Percentiles rank a stretch among this genome's conserved stretches.
These are phyloP conservation scores for Oryzias curvinotus DNA, from an alignment of 2,113 vertebrate genomes.

Conservation along the genomic window DNA sequence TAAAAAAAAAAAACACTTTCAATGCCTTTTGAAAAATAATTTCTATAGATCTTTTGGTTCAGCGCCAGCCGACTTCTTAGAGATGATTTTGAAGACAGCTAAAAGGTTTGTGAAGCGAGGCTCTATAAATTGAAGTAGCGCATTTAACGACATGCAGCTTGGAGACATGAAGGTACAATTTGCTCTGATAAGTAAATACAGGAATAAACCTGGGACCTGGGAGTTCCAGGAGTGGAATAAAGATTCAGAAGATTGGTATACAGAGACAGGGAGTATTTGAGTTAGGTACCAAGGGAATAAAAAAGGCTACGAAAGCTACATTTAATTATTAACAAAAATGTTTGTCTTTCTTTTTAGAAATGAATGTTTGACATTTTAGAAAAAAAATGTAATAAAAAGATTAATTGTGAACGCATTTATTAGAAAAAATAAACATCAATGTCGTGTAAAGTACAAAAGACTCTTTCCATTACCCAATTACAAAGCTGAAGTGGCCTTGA, in stretches of 20 bases:
- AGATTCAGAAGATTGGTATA: background rate
- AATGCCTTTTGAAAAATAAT: slow-evolving; percentile 35
- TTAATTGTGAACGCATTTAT: background rate
- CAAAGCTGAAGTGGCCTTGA: slow-evolving; percentile 3
- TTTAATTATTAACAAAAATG: too few relatives aligned
- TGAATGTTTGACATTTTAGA: background rate
- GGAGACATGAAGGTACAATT: slow-evolving; percentile 22
- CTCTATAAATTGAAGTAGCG: slow-evolving; percentile 54
- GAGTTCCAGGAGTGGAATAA: background rate
- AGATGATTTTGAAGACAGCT: slow-evolving; percentile 44
- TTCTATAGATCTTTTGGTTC: slow-evolving; percentile 24
- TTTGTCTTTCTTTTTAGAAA: too few relatives aligned
- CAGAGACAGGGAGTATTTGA: background rate
- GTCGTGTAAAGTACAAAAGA: background rate
- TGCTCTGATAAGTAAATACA: slow-evolving; percentile 41
- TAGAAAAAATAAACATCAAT: background rate
- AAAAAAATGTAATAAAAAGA: background rate
- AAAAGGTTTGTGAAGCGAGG: slow-evolving; percentile 38
- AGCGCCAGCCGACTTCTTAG: slow-evolving; percentile 37
- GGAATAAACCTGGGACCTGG: slow-evolving; percentile 12
- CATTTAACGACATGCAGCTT: slow-evolving; percentile 51
- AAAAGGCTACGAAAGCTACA: too few relatives aligned
- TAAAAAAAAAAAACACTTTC: slow-evolving; percentile 21
- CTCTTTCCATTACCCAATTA: background rate
- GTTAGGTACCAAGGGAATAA: slow-evolving; percentile 12